phyloP scores from a whole-genome alignment of 2,113 vertebrate genomes.

The Grus americana region DNA sequence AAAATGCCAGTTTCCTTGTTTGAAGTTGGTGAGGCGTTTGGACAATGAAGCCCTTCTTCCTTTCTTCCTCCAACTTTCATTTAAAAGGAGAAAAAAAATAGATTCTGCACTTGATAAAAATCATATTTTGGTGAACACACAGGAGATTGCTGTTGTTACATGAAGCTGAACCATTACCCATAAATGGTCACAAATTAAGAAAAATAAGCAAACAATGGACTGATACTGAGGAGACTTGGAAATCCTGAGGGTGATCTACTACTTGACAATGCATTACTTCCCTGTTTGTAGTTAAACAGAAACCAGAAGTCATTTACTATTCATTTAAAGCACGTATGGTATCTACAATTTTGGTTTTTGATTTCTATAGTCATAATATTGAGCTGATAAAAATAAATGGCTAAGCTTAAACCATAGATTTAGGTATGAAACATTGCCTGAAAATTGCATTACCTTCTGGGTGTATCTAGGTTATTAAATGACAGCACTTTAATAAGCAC shows the following conservation, averaged over 20 bases:
- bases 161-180: not conserved
- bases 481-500: not conserved
- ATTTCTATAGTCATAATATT: not conserved
- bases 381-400: not conserved
- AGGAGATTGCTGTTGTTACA: not conserved
- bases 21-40: not conserved
- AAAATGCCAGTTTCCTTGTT: not conserved
- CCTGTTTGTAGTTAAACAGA: not conserved
- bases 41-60: not conserved
- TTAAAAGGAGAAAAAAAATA: not conserved
- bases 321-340: not conserved
- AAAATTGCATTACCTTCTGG: not conserved
- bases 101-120: not conserved
- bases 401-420: not conserved
- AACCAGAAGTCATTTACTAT: not conserved
- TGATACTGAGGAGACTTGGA: not conserved
- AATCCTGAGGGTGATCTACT: not conserved
- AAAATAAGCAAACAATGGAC: not conserved
- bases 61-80: not conserved
- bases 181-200: not conserved
- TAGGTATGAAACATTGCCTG: not conserved
- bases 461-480: not conserved
- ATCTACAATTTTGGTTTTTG: not conserved
- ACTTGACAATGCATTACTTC: not conserved
- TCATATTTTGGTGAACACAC: not conserved